Evolutionary conservation across 2,888 invertebrate species (phyloP), one percentile per base, ranked within the genome.

Genomic region (Nipponacmea schrenckii): DNA sequence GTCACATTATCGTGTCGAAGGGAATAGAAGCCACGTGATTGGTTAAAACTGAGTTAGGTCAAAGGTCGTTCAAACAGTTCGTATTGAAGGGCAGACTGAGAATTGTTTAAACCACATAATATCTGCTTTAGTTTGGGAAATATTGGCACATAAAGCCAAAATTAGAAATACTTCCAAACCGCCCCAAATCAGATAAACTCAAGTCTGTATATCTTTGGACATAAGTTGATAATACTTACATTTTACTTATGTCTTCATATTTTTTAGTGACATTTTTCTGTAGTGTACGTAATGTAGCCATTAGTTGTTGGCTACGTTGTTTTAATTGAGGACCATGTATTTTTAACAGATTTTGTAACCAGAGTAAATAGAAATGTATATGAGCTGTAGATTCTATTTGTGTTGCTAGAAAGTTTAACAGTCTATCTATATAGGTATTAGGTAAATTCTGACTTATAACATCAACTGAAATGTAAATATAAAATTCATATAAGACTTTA

Each of bases 291-390:
- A 97, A 87, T 0, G 92, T 91, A 56, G 93, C 91, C 89, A 93
- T 91, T 75, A 93, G 91, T 7, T 82, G 77, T 84, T 93, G 90
- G 0, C 92, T 91, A 12, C 87, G 78, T 65, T 84, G 82, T 80
- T 91, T 91, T 63, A 91, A 80, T 39, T 81, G 80, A 39, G 87
- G 84, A 3, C 93, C 93, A 84, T 93, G 93, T 48, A 89, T 87
- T 0, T 92, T 93, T 50, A 97, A 88, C 2, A 96, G 87, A 20
- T 90, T 89, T 80, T 93, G 92, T 56, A 93, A 91, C 97, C 97
- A 97, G 44, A 73, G 77, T 50, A 97, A 90, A 86, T 98, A 95
- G 86, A 96, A 97, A 84, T 98, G 95, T 62, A 98, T 86, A 85
- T 98, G 97, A 0, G 92, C 91, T 1, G 95, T 94, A 46, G 91